phyloP scores from a whole-genome alignment of 2,797 vertebrate genomes.

The Bradypodion ventrale region DNA sequence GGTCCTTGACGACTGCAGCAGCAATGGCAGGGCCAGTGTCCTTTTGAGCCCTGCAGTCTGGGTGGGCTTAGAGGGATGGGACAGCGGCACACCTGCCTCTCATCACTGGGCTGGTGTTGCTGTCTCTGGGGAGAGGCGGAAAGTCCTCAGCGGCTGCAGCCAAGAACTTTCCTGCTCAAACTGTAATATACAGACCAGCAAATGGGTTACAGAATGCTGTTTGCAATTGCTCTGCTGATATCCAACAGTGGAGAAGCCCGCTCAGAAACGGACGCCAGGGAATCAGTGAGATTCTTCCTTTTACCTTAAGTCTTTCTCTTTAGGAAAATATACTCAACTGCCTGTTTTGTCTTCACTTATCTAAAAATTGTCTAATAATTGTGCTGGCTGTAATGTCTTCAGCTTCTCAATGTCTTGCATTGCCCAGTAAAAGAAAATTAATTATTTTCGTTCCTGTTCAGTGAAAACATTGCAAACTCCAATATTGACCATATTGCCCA shows the following conservation, averaged over 20 bases:
- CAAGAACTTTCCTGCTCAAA: neutral
- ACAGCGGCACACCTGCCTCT: no score
- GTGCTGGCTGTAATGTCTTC: slow-evolving; percentile 11
- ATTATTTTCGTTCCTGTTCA: slow-evolving; percentile 29
- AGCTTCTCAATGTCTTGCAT: slow-evolving; percentile 30
- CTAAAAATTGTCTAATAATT: neutral
- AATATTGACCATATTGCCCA: slow-evolving; percentile 18
- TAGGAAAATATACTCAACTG: neutral
- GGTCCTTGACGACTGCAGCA: no score
- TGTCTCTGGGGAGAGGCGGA: no score
- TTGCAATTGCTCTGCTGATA: neutral
- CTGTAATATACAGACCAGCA: neutral
- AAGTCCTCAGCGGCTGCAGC: no score
- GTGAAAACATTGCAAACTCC: neutral
- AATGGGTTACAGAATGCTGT: neutral
- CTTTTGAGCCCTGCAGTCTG: no score
- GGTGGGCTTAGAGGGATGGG: no score
- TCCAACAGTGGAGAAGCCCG: no score
- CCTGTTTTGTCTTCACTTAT: neutral
- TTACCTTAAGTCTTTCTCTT: neutral
- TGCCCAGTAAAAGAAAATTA: slow-evolving; percentile 5
- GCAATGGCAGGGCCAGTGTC: no score
- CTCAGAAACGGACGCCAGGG: no score
- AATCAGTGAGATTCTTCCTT: neutral
- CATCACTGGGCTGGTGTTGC: no score